Evolutionary conservation across 2,888 invertebrate species (phyloP).

Genomic region (Pollenia amentaria): DNA sequence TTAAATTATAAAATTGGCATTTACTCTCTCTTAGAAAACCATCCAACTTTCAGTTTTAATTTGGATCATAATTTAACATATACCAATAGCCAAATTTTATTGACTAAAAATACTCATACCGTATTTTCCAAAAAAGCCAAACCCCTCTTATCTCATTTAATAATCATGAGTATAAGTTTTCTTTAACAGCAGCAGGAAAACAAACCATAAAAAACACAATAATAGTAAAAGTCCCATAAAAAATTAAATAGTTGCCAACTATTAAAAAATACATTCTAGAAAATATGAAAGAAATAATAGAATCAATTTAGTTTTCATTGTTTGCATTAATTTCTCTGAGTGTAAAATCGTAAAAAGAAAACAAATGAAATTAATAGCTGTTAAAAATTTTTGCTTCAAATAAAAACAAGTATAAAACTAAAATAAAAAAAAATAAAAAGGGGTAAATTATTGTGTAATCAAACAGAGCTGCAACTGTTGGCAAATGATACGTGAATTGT

Average conservation of each 20-base stretch:
- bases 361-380: slow-evolving; percentile 30
- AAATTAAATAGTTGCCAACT: slow-evolving; percentile 13
- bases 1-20: too few relatives aligned
- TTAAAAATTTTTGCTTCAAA: slow-evolving; percentile 18
- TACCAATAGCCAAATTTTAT: not conserved
- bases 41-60: too few relatives aligned
- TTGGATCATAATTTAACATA: not conserved
- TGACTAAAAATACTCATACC: not conserved
- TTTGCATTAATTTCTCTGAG: not conserved
- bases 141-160: not conserved
- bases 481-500: slow-evolving; percentile 7
- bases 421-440: slow-evolving; percentile 13
- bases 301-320: not conserved
- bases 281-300: not conserved
- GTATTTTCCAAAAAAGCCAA: not conserved
- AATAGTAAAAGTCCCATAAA: not conserved
- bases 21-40: too few relatives aligned
- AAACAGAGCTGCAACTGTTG: slow-evolving; percentile 45
- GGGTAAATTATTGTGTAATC: slow-evolving; percentile 41
- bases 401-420: slow-evolving; percentile 4
- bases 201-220: not conserved
- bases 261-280: slow-evolving; percentile 5
- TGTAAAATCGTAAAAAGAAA: slow-evolving; percentile 8
- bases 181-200: not conserved
- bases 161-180: slow-evolving; percentile 18